Evolutionary conservation across 64 coral and sea anemone genomes (phyloP), one percentile per base, ranked within the genome.

Genomic region (Pachyseris speciosa): DNA sequence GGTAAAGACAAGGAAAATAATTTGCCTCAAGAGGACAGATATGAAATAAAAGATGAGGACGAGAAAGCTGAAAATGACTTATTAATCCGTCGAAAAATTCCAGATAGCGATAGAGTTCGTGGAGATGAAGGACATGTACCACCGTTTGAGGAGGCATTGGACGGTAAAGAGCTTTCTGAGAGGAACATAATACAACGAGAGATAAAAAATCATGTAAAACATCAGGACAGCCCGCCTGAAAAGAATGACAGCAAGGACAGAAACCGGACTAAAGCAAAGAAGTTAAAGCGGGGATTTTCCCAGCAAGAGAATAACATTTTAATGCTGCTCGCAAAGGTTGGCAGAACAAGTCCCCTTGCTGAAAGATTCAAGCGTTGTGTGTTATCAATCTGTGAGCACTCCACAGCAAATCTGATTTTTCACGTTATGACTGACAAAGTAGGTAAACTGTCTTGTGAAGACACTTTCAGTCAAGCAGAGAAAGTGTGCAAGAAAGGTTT

Each of bases 251-350:
- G 3, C 24, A 7, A 0, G 58, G 24, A 33, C 11, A 31, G 38
- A 51, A 76, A 50, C 28, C 9, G 0, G 50, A 10, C 36, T 1
- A 15, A 13, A 61, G 11, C 5, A 37, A 37, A 39, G 34, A 26
- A 26, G 0, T 24, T 13, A 16, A 81, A 38, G 51, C 17, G 9
- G 25, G 32, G 33, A 9, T 5, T 13, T 59, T 39, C 53, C 26
- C 36, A 37, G n/a, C 52, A 61, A 63, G 19, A 85, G 6, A 72
- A 84, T n/a, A 84, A 92, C 47, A 60, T 92, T 10, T 38, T 92
- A 9, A 68, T 92, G 68, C 36, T 39, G 0, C 51, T 92, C 33
- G 89, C 83, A 0, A 92, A 92, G 10, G 75, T 85, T 75, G 32
- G 48, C 26, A 78, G 64, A 9, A 49, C 32, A 39, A 92, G 89